A percentile compares a stretch with the other conserved stretches of the same genome.
These are phyloP conservation scores for Helobdella robusta DNA, from an alignment of 2,888 invertebrate species.

Conservation along the genomic window DNA sequence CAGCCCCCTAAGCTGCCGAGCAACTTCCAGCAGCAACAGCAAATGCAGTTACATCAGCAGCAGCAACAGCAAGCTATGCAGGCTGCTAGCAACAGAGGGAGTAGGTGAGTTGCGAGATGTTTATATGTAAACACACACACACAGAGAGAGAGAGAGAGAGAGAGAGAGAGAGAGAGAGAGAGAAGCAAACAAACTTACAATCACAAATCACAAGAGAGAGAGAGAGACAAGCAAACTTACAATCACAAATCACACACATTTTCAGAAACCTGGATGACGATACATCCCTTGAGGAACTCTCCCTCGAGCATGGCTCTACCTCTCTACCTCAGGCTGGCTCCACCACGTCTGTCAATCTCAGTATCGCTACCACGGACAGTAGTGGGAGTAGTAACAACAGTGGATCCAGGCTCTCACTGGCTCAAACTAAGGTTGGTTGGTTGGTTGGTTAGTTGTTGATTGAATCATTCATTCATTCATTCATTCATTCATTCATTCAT, in stretches of 20 bases:
- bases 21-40: background rate
- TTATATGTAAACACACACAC: background rate
- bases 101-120: conserved; percentile 1
- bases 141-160: background rate
- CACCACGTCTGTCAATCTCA: conserved; percentile 54
- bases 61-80: background rate
- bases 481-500: background rate
- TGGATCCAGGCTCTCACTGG: conserved; percentile 45
- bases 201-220: too few relatives aligned
- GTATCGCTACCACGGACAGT: conserved; percentile 62
- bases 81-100: conserved; percentile 6
- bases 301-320: conserved; percentile 32
- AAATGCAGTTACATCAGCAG: background rate
- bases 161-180: background rate
- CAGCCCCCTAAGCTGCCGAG: conserved; percentile 39
- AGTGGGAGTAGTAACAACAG: conserved; percentile 76
- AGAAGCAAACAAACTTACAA: conserved; percentile 2
- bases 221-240: too few relatives aligned
- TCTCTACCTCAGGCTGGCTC: conserved; percentile 52
- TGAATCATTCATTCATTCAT: background rate
- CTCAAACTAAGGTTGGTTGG: conserved; percentile 27
- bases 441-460: background rate
- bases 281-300: conserved; percentile 55
- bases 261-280: conserved; percentile 74
- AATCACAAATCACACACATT: conserved; percentile 7